Base-by-base conservation (phyloP, 2,113 vertebrate species). In the Onychostruthus taczanowskii region DNA sequence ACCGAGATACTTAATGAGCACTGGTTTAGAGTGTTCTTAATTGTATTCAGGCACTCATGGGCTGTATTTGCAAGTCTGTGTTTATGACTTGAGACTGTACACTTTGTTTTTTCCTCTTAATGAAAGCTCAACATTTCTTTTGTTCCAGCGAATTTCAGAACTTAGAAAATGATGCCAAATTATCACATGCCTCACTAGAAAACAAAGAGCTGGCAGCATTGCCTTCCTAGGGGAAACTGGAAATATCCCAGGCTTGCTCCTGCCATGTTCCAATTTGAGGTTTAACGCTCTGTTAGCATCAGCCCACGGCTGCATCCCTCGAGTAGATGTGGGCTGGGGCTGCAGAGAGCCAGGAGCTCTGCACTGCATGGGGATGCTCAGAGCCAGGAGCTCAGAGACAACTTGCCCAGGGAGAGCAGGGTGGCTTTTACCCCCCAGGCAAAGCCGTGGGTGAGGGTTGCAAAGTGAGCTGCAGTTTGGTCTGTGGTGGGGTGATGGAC, bases 81-180 rank as follows among this genome's bases (percentile, higher is more conserved):
- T 90, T 84, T 95, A 53, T 84, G 68, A 63, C 59, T 79, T 84
- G 50, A 89, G 77, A 78, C 41, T 59, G 67, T 87, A 56, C 24
- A 21, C 56, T 91, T 84, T 78, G 62, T 84, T 86, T 95, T 96
- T 78, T 52, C 61, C 80, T 87, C 69, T 68, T 94, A 89, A 84
- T 56, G 86, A 90, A 89, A 91, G 89, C 73, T 87, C 83, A 85
- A 93, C 66, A 39, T 95, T 84, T 94, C 70, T 89, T 94, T 95
- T 94, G 87, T 82, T 95, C 87, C 91, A 94, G 69, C 61, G 49
- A 82, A 87, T 89, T 91, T 91, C 84, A 82, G 89, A 82, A 75
- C 70, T 79, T 63, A 46, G 67, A 79, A 53, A 66, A 75, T 53
- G 78, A 72, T 78, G 81, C 93, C 66, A 82, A 75, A 92, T 94